These are phyloP conservation scores for Rachycentron canadum DNA, from an alignment of 2,797 vertebrate genomes.

Conservation along the genomic window DNA sequence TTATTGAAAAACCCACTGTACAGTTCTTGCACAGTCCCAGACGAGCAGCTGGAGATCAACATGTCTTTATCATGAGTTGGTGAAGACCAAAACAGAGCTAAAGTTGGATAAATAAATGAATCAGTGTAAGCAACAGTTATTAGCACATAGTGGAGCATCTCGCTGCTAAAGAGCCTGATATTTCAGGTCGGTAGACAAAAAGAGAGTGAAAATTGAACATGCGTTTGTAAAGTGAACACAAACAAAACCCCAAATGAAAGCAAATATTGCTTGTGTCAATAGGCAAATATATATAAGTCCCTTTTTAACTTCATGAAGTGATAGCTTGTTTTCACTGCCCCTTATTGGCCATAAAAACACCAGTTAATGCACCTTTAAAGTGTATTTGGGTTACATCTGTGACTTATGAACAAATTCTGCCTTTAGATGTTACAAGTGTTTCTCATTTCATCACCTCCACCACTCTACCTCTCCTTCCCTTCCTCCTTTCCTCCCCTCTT, in stretches of 20 bases:
- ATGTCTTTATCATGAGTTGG: too few species aligned
- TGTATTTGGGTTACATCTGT: slow-evolving; percentile 14
- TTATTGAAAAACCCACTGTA: not conserved
- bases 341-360: slow-evolving; percentile 1
- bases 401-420: slow-evolving; percentile 62
- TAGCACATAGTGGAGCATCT: too few species aligned
- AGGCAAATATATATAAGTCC: not conserved
- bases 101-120: too few species aligned
- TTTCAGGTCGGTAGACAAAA: not conserved
- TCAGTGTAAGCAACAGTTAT: too few species aligned
- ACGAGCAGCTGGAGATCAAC: too few species aligned
- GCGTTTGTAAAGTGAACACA: not conserved
- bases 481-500: slow-evolving; percentile 11
- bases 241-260: not conserved
- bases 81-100: not conserved
- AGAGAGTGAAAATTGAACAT: too few species aligned
- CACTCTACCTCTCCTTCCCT: slow-evolving; percentile 50
- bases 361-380: not conserved
- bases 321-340: slow-evolving; percentile 11
- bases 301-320: not conserved
- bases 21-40: not conserved
- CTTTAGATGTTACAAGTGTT: slow-evolving; percentile 62
- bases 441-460: slow-evolving; percentile 75
- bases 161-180: not conserved
- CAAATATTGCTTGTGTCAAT: not conserved